phyloP scores from a whole-genome alignment of 2,888 invertebrate genomes.

The Odontothrips loti region DNA sequence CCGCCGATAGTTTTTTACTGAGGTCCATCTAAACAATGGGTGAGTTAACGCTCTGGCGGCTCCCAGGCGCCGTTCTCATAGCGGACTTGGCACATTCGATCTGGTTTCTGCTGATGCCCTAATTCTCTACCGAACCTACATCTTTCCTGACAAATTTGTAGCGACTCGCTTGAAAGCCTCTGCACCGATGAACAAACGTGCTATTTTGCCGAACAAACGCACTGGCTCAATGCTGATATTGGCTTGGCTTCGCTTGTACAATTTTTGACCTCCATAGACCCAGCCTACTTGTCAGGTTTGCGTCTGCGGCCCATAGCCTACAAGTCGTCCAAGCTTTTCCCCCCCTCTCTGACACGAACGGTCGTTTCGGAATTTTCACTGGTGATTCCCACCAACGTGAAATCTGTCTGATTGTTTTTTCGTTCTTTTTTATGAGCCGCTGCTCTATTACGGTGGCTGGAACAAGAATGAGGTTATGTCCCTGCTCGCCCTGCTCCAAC shows the following conservation, averaged over 20 bases:
- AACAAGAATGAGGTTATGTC: neutral
- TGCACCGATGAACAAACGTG: neutral
- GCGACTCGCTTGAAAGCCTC: neutral
- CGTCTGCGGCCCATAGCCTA: neutral
- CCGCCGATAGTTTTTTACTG: neutral
- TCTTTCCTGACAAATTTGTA: neutral
- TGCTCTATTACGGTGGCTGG: too few species aligned
- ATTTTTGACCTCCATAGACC: neutral
- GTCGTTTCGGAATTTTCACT: too few species aligned
- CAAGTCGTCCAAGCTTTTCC: too few species aligned
- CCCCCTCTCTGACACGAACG: too few species aligned
- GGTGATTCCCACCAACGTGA: too few species aligned
- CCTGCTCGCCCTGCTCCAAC: neutral
- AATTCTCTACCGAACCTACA: neutral
- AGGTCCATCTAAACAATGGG: neutral
- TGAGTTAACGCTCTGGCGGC: neutral
- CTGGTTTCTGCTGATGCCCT: too few species aligned
- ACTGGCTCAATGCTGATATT: neutral
- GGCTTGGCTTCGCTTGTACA: constrained; percentile 18
- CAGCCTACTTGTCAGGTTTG: constrained; percentile 5
- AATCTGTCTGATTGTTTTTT: too few species aligned
- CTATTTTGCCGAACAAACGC: neutral
- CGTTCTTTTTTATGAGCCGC: too few species aligned
- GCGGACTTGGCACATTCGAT: too few species aligned
- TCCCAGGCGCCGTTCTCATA: too few species aligned